Base-by-base conservation (phyloP, 1,140 invertebrate genomes). In the Drosophila trapezifrons region DNA sequence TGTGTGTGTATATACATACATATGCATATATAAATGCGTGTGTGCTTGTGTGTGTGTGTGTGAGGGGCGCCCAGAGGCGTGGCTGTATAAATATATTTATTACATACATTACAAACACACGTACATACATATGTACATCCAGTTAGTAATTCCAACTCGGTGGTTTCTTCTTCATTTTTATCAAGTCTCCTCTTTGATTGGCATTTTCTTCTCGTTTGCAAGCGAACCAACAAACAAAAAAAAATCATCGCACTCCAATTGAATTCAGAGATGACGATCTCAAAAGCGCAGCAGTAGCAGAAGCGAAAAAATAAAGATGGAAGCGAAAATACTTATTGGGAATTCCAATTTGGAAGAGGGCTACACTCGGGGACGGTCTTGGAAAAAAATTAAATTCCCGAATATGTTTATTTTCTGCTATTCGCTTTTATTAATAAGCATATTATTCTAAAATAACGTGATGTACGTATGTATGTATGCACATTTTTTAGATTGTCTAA, bases 181-280 rank as follows among this genome's bases (percentile, higher is more conserved):
- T 46, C 20, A 20, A 35, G n/a, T 64, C 18, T 37, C 20, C 62
- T 59, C 38, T 63, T 63, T 35, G 42, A 35, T 27, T 46, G 29
- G 58, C 58, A 25, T 45, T 45, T 62, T 63, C 40, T 63, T n/a
- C 32, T 37, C 45, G 27, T 49, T 22, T 63, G 52, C 52, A 32
- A 57, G 22, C 18, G 20, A 55, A n/a, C 32, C 32, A 15, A 32
- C n/a, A 17, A 12, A 22, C 22, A 37, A 27, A 40, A 43, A 56
- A 64, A 18, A 40, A n/a, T n/a, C n/a, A n/a, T 18, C 18, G 37
- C 37, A 64, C 56, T 58, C 56, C 56, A 58, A 40, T 55, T 55
- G 59, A 27, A 43, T 65, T 35, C 45, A n/a, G 18, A 62, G 42
- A 47, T 37, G 32, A 59, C 40, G 56, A 65, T 65, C 62, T 29